These are phyloP conservation scores for Pimpla rufipes DNA, from an alignment of 2,888 invertebrate species.

Conservation along the genomic window DNA sequence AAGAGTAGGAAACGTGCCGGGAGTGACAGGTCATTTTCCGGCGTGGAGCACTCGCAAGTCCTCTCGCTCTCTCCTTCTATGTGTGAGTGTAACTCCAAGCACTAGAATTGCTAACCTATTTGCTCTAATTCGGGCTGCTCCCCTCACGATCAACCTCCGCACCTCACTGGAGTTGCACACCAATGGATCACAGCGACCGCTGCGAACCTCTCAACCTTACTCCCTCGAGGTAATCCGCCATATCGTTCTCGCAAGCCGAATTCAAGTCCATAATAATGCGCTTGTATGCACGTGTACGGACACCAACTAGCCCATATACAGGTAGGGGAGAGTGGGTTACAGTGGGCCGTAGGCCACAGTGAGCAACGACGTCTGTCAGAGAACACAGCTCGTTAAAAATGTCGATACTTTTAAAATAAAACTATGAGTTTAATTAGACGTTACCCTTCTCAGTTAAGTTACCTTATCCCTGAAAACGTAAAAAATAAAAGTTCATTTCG, in stretches of 20 bases:
- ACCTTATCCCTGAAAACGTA: too few species aligned
- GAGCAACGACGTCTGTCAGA: too few species aligned
- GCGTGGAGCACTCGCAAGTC: constrained; percentile 79
- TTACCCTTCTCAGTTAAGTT: too few species aligned
- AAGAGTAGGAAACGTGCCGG: constrained; percentile 79
- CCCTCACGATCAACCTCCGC: constrained; percentile 59
- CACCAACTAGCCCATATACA: neutral
- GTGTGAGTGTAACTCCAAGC: constrained; percentile 2
- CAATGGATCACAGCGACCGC: constrained; percentile 41
- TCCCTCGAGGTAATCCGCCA: constrained; percentile 78
- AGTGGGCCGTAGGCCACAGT: too few species aligned
- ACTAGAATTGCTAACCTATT: constrained; percentile 21
- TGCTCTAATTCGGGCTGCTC: constrained; percentile 31
- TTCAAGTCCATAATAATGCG: constrained; percentile 78
- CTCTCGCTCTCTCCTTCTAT: constrained; percentile 61
- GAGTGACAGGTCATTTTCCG: constrained; percentile 85
- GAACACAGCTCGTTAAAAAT: too few species aligned
- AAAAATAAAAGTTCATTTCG: too few species aligned
- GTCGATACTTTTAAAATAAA: too few species aligned
- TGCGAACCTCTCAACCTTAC: constrained; percentile 62
- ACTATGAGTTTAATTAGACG: too few species aligned
- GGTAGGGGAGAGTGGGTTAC: too few species aligned
- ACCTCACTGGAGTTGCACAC: constrained; percentile 39
- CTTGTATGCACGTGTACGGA: constrained; percentile 57
- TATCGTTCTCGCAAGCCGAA: constrained; percentile 76